Evolutionary conservation across 2,888 invertebrate genomes (phyloP), one percentile per base, ranked within the genome.

Genomic region (Hoplodrina blanda): DNA sequence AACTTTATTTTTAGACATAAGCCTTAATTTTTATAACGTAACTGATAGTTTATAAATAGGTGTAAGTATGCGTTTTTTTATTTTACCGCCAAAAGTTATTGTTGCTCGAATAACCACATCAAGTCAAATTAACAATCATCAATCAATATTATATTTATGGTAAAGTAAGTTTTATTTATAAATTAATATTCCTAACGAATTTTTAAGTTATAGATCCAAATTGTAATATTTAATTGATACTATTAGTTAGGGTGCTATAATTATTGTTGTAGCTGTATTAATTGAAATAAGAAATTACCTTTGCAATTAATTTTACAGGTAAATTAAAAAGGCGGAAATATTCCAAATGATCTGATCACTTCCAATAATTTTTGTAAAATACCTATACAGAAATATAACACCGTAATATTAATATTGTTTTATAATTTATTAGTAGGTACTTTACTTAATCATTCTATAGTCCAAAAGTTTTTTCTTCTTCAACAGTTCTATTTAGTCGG

Each of bases 61-160:
- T 41, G 8, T n/a, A n/a, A n/a, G n/a, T 10, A 10, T 25, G 50
- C n/a, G 15, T n/a, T 61, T 33, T 61, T 50, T 33, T 4, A 49
- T 53, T 62, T 77, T 41, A 17, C 62, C 78, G 56, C 62, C 52
- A 49, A 62, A 62, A 17, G 4, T 30, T 30, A 17, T 25, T 17
- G 10, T 15, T n/a, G 10, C 4, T 11, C 33, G 46, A 46, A 41
- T 4, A 15, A 44, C 54, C 3, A 33, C 19, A 15, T 49, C 0
- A 17, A 37, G 13, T 30, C 25, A 20, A 25, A 65, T 15, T 49
- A 30, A 25, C 11, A 46, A 41, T 41, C 37, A 37, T 37, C 8
- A 8, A 25, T 25, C 25, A 33, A 33, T 13, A 13, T 41, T 13
- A 13, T 41, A 41, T 41, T 41, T 13, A 13, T 41, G 13, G 25